A percentile compares a stretch with the other conserved stretches of the same genome.
These are phyloP conservation scores for Cataglyphis hispanica DNA, from an alignment of 1,140 invertebrate species.

Conservation along the genomic window DNA sequence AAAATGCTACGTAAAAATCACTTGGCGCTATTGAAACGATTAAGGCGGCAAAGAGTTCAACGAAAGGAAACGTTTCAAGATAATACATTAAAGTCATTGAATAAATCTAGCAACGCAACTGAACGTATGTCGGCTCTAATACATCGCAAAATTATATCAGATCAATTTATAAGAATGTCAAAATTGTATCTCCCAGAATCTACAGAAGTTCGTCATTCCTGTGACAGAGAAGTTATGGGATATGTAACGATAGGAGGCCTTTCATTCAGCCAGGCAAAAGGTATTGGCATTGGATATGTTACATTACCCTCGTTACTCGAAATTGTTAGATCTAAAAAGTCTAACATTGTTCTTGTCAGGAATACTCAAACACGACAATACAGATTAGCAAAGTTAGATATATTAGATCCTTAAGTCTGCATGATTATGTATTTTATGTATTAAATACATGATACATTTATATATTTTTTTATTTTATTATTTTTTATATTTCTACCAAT, in stretches of 20 bases:
- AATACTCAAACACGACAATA: constrained; percentile 86
- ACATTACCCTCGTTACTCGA: constrained; percentile 87
- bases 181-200: constrained; percentile 90
- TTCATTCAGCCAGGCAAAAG: constrained; percentile 89
- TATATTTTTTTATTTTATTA: background rate
- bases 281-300: constrained; percentile 90
- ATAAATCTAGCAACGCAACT: constrained; percentile 39
- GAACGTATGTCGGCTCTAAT: constrained; percentile 33
- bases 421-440: constrained; percentile 19
- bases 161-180: constrained; percentile 89
- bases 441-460: too few species aligned
- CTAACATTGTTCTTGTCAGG: constrained; percentile 84
- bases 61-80: constrained; percentile 84
- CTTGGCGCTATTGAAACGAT: constrained; percentile 87
- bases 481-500: background rate
- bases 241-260: constrained; percentile 91
- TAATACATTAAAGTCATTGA: constrained; percentile 67
- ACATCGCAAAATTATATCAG: constrained; percentile 79
- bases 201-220: constrained; percentile 88
- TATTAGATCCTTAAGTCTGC: constrained; percentile 67
- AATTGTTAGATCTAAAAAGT: constrained; percentile 82
- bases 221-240: constrained; percentile 90
- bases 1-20: constrained; percentile 88
- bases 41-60: constrained; percentile 87
- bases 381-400: constrained; percentile 84